A percentile compares a stretch with the other conserved stretches of the same genome.
Evolutionary conservation across 2,888 invertebrate genomes (phyloP).

Genomic region (Drosophila picticornis): DNA sequence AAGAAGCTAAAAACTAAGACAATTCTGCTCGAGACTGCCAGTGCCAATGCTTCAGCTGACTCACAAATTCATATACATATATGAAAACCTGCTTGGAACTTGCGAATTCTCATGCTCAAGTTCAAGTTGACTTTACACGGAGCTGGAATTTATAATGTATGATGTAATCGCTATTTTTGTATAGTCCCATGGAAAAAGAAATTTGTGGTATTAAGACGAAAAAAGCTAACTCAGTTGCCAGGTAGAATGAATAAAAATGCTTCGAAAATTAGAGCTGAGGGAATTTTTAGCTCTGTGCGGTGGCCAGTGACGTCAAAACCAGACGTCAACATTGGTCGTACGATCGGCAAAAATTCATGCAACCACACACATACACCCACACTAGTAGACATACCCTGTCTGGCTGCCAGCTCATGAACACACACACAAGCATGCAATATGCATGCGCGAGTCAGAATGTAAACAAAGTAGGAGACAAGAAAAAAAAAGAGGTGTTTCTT

Average conservation of each 20-base stretch:
- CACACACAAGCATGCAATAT: neutral
- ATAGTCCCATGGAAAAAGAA: constrained; percentile 1
- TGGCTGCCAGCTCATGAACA: constrained; percentile 30
- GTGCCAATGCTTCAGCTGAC: constrained; percentile 28
- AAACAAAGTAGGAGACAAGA: constrained; percentile 38
- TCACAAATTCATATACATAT: constrained; percentile 13
- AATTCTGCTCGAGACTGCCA: constrained; percentile 31
- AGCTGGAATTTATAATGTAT: constrained; percentile 35
- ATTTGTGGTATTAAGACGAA: constrained; percentile 28
- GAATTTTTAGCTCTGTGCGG: constrained; percentile 2
- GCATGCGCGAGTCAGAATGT: constrained; percentile 29
- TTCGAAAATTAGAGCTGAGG: constrained; percentile 21
- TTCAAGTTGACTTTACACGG: constrained; percentile 52
- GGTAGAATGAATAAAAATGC: constrained; percentile 13
- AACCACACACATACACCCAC: neutral
- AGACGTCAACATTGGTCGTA: constrained; percentile 34
- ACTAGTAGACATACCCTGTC: neutral
- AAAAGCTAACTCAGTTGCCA: constrained; percentile 42
- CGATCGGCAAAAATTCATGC: constrained; percentile 33
- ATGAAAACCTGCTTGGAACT: constrained; percentile 43
- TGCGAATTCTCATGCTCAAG: constrained; percentile 41
- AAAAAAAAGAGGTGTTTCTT: neutral
- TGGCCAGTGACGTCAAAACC: constrained; percentile 47
- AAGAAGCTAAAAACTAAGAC: constrained; percentile 18
- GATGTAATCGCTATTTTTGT: constrained; percentile 51